Conservation (phyloP, 2,113 vertebrate genomes). For the Mus spicilegus region DNA sequence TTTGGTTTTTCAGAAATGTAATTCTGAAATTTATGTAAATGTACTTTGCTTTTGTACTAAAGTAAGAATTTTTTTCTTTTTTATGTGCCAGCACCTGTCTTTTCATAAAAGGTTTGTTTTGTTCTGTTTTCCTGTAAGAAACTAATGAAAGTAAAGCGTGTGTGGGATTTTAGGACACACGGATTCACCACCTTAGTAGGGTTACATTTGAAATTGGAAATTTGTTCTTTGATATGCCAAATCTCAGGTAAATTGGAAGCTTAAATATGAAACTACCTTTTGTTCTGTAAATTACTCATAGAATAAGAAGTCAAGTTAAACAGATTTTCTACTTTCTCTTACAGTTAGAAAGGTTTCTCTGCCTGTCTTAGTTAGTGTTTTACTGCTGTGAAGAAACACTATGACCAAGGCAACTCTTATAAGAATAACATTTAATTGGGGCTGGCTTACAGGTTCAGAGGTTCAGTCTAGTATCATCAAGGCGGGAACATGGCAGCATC, state of each 20-base stretch:
- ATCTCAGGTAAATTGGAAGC: constrained; percentile 51
- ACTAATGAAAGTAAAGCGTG: constrained; percentile 24
- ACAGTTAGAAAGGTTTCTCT: background rate
- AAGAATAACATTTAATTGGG: too few species aligned
- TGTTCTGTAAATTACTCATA: constrained; percentile 46
- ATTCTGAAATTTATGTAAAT: constrained; percentile 16
- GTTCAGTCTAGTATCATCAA: too few species aligned
- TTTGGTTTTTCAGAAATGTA: constrained; percentile 12
- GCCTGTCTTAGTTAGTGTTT: too few species aligned
- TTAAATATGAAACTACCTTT: constrained; percentile 61
- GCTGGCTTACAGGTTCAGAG: too few species aligned
- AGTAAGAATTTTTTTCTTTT: background rate
- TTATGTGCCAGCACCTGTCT: background rate
- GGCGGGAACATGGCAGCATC: too few species aligned
- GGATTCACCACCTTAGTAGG: background rate
- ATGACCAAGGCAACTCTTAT: too few species aligned
- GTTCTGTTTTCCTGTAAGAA: constrained; percentile 16
- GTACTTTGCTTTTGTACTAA: background rate
- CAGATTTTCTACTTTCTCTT: background rate
- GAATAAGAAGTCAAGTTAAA: constrained; percentile 3
- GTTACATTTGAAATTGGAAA: constrained; percentile 51
- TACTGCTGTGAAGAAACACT: too few species aligned
- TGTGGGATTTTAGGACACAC: constrained; percentile 1
- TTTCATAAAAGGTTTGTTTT: constrained; percentile 7
- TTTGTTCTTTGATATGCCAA: constrained; percentile 39